Evolutionary conservation across 1,140 invertebrate species (phyloP).

Genomic region (Hormaphis cornu): DNA sequence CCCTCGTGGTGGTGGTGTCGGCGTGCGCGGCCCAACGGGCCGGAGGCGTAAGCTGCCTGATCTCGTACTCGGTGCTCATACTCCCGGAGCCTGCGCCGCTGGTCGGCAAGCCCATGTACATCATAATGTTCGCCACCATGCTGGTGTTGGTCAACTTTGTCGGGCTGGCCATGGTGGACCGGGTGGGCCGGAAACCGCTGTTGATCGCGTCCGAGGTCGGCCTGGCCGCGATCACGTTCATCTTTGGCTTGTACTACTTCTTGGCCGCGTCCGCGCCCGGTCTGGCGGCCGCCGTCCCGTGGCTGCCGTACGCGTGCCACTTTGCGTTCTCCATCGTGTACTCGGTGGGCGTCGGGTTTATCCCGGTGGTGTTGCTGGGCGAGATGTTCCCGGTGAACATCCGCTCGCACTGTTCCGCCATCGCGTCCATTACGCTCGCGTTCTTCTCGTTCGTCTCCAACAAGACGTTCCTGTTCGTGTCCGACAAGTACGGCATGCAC

Average conservation of each 20-base stretch:
- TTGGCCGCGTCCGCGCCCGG: not conserved
- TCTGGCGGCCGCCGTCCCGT: conserved; percentile 1
- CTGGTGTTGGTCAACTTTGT: conserved; percentile 37
- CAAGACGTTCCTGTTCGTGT: conserved; percentile 35
- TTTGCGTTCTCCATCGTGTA: conserved; percentile 35
- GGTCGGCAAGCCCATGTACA: not conserved
- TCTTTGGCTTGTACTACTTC: conserved; percentile 34
- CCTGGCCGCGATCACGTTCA: conserved; percentile 30
- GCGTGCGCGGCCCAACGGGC: conserved; percentile 66
- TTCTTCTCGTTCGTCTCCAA: conserved; percentile 36
- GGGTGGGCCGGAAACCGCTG: conserved; percentile 43
- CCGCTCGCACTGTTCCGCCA: conserved; percentile 37
- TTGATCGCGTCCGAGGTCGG: conserved; percentile 40
- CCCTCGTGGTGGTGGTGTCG: conserved; percentile 53
- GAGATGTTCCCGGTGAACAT: conserved; percentile 40
- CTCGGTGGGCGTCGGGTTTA: conserved; percentile 37
- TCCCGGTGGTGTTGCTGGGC: conserved; percentile 38
- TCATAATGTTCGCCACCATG: conserved; percentile 38
- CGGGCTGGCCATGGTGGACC: conserved; percentile 39
- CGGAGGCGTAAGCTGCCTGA: conserved; percentile 62
- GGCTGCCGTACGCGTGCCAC: conserved; percentile 33
- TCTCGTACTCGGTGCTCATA: conserved; percentile 64
- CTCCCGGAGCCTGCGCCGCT: conserved; percentile 46
- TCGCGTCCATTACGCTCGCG: conserved; percentile 36
- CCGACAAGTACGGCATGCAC: conserved; percentile 17